Base-by-base conservation (phyloP, 2,888 invertebrate species). In the Sinhomidia bicolor region DNA sequence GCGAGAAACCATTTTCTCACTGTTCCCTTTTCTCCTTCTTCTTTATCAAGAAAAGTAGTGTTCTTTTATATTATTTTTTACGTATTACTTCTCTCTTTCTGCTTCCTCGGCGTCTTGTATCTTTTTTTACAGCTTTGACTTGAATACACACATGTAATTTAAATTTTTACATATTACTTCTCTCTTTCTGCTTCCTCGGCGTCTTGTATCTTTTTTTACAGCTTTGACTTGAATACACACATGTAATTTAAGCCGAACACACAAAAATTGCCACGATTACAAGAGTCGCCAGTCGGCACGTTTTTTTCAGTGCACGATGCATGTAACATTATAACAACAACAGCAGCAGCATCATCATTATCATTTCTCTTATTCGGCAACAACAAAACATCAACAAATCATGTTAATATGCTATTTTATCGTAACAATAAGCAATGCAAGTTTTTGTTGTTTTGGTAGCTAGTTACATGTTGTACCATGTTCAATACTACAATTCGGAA, bases 211-310 rank as follows among this genome's bases (percentile, higher is more conserved):
- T 29, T 29, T 17, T 36, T 68, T 20, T n/a, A n/a, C n/a, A n/a
- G n/a, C 32, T 17, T 7, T 36, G 1, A 62, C 36, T 36, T 68
- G 36, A 68, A 68, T 20, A 20, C 26, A 60, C 17, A 1, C 68
- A 17, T 20, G 20, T 68, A 68, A 68, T 36, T 68, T 68, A 41
- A 36, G 68, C 17, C 10, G 2, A 68, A 68, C 68, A 23, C 23
- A 23, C n/a, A n/a, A 62, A 62, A 68, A 68, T 41, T 68, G 17
- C 17, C 36, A 36, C 32, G 6, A 36, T 32, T 60, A 60, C 32
- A 68, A 36, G 32, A 68, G 17, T 36, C 32, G 41, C 36, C 14
- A 32, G 68, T 68, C 68, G 36, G 68, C 68, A 68, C 68, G 68
- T 62, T 62, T 62, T n/a, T 62, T 7, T 57, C 57, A 20, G 68